Percentiles rank a stretch among this genome's conserved stretches.
Evolutionary conservation across 2,113 vertebrate species (phyloP).

Genomic region (Corythaixoides concolor): DNA sequence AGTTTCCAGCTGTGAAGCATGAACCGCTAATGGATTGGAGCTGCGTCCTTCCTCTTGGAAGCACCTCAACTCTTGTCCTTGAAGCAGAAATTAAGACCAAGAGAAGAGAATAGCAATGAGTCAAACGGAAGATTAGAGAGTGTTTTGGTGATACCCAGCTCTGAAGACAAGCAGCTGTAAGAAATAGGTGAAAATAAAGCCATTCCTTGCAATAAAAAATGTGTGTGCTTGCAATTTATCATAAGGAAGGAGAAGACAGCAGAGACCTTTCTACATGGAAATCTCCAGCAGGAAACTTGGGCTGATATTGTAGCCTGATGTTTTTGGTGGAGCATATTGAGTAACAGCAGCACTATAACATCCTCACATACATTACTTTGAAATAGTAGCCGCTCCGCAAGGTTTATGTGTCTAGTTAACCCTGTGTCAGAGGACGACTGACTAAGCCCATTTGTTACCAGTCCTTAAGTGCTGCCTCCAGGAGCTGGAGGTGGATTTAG

Average conservation of each 20-base stretch:
- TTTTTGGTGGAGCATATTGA: neutral
- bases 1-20: fast-evolving
- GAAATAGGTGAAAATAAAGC: neutral
- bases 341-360: neutral
- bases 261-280: neutral
- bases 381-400: neutral
- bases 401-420: neutral
- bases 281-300: neutral
- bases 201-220: neutral
- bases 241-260: neutral
- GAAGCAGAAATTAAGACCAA: neutral
- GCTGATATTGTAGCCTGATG: neutral
- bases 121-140: neutral
- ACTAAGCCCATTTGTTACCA: neutral
- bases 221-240: neutral
- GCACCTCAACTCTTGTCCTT: neutral
- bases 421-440: neutral
- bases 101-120: neutral
- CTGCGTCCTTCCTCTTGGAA: neutral
- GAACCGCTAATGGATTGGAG: neutral
- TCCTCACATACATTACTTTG: neutral
- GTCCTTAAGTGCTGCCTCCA: neutral
- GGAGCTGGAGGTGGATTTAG: neutral
- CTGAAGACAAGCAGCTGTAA: neutral
- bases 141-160: neutral